Evolutionary conservation across 2,797 vertebrate genomes (phyloP), one percentile per base, ranked within the genome.

Genomic region (Dendrocincla tyrannina): DNA sequence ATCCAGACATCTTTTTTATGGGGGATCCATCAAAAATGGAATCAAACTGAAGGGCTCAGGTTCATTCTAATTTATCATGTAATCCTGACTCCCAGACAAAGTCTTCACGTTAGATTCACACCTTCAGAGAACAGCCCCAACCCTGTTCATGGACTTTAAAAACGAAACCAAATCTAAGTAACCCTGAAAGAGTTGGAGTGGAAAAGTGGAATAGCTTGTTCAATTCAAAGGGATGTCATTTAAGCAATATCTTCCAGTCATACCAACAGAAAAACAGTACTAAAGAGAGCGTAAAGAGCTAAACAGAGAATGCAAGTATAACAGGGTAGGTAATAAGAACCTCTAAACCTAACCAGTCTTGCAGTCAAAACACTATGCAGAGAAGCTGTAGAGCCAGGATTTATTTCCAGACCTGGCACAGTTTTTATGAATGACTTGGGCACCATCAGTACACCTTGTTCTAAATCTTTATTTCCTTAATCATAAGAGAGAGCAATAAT

Each of bases 401-500:
- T 84, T 87, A 46, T 91, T 87, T 95, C 87, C 30, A 87, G 30
- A 53, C 19, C 44, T 46, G 44, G 39, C 37, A 76, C 28, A 13
- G 3, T 60, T 93, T 91, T 95, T 82, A 64, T 85, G 17, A 83
- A 70, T 74, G n/a, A 69, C 24, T 73, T 82, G 77, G 39, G 75
- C 37, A 67, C 41, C 58, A 60, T 59, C 37, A 64, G 52, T 60
- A 46, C 53, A 70, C 27, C 6, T 85, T 70, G 49, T 74, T 74
- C 52, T 83, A 92, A 85, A 60, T 80, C 44, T 74, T 91, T 17
- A 92, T 91, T 68, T 95, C 30, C 69, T 92, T 87, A 85, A 60
- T 56, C 1, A 0, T 77, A 42, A 63, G 49, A 82, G n/a, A 77
- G 39, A 60, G 20, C 9, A 59, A 77, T 53, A 74, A 85, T 35